phyloP scores from a whole-genome alignment of 1,140 invertebrate species.

The Eupeodes corollae region DNA sequence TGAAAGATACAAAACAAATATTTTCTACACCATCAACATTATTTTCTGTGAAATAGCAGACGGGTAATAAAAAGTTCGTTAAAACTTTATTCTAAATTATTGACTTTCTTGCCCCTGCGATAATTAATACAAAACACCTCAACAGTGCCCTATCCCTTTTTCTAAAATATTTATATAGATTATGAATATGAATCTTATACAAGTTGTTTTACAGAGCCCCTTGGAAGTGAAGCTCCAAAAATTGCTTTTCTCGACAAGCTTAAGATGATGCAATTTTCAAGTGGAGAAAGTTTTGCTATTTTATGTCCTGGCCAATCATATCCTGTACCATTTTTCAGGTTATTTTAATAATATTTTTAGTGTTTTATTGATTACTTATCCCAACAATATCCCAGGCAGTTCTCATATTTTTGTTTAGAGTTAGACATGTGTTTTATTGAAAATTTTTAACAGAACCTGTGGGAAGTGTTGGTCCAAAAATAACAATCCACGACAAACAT shows the following conservation, averaged over 20 bases:
- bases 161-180: too few species aligned
- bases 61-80: too few species aligned
- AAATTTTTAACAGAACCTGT: constrained; percentile 52
- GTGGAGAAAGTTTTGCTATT: constrained; percentile 41
- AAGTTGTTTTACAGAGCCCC: constrained; percentile 9
- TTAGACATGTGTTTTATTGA: neutral
- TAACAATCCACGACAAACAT: constrained; percentile 43
- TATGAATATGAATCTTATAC: neutral
- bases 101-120: too few species aligned
- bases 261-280: constrained; percentile 18
- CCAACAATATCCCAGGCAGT: neutral
- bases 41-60: too few species aligned
- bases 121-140: too few species aligned
- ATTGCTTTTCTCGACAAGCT: constrained; percentile 40
- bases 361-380: too few species aligned
- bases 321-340: constrained; percentile 55
- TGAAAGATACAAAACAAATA: too few species aligned
- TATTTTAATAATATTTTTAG: constrained; percentile 22
- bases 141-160: too few species aligned
- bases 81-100: too few species aligned
- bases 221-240: constrained; percentile 39
- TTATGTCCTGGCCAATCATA: constrained; percentile 49
- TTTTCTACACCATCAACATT: too few species aligned
- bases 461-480: constrained; percentile 60
- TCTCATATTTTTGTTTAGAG: too few species aligned